A percentile compares a stretch with the other conserved stretches of the same genome.
Conservation (phyloP, 2,888 invertebrate species). For the Dermolepida albohirtum region DNA sequence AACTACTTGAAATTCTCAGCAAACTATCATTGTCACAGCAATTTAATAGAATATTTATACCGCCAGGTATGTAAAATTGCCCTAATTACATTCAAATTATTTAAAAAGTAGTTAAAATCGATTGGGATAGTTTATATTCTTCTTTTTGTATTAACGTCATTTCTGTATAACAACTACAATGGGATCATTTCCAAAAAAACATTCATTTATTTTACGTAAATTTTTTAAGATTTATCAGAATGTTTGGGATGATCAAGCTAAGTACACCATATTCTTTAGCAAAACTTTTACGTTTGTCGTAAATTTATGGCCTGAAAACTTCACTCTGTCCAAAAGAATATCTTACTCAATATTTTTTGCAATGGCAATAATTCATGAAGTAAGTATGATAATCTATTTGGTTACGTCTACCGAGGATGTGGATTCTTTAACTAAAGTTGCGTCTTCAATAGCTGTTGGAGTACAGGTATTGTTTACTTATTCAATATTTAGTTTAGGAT, state of each 20-base stretch:
- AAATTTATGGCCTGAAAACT: conserved; percentile 24
- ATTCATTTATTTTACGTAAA: background rate
- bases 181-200: background rate
- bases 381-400: conserved; percentile 7
- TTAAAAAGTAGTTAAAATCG: too few relatives aligned
- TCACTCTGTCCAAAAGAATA: background rate
- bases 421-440: conserved; percentile 3
- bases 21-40: too few relatives aligned
- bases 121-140: too few relatives aligned
- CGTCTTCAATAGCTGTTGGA: conserved; percentile 5
- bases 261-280: conserved; percentile 15
- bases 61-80: too few relatives aligned
- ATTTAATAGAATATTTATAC: too few relatives aligned
- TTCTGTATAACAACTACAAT: background rate
- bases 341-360: conserved; percentile 1
- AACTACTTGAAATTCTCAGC: too few relatives aligned
- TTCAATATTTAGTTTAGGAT: too few relatives aligned
- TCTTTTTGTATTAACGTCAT: too few relatives aligned
- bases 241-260: conserved; percentile 12
- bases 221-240: conserved; percentile 1
- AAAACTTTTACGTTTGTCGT: conserved; percentile 12
- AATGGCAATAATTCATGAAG: conserved; percentile 5
- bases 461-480: conserved; percentile 5
- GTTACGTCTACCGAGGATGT: conserved; percentile 5
- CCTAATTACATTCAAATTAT: too few relatives aligned